A percentile compares a stretch with the other conserved stretches of the same genome.
These are phyloP conservation scores for Tragelaphus scriptus DNA, from an alignment of 2,113 vertebrate genomes.

Conservation along the genomic window DNA sequence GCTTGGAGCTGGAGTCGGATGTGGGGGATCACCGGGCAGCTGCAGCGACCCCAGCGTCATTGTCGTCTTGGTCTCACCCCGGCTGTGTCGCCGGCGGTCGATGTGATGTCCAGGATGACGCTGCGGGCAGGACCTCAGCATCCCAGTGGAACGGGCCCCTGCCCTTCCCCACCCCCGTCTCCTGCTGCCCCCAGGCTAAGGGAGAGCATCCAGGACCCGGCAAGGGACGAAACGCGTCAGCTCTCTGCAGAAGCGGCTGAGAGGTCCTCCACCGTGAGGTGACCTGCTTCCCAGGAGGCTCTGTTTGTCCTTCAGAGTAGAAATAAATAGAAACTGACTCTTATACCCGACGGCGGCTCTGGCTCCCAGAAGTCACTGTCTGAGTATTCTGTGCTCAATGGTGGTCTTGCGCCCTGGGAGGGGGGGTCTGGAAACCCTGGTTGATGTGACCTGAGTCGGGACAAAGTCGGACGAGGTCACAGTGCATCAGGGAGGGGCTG, in stretches of 20 bases:
- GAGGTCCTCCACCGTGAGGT: background rate
- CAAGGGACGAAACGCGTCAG: background rate
- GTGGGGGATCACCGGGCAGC: no score
- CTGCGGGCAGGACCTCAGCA: background rate
- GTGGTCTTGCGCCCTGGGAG: no score
- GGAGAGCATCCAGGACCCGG: background rate
- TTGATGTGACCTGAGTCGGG: no score
- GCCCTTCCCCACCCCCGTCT: background rate
- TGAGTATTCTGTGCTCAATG: background rate
- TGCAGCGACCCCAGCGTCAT: no score
- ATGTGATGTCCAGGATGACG: background rate
- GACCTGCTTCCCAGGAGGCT: background rate
- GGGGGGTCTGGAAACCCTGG: background rate
- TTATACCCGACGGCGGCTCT: fast-evolving
- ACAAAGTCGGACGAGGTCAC: fast-evolving
- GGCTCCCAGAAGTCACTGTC: background rate
- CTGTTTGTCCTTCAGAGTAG: background rate
- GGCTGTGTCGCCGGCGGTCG: background rate
- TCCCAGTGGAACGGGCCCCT: background rate
- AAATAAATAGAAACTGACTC: background rate
- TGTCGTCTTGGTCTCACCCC: background rate
- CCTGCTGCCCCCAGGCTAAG: background rate
- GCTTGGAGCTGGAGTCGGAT: no score
- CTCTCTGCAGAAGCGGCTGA: background rate
- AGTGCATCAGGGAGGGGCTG: fast-evolving